Conservation (phyloP, 2,113 vertebrate genomes). For the Colaptes auratus region DNA sequence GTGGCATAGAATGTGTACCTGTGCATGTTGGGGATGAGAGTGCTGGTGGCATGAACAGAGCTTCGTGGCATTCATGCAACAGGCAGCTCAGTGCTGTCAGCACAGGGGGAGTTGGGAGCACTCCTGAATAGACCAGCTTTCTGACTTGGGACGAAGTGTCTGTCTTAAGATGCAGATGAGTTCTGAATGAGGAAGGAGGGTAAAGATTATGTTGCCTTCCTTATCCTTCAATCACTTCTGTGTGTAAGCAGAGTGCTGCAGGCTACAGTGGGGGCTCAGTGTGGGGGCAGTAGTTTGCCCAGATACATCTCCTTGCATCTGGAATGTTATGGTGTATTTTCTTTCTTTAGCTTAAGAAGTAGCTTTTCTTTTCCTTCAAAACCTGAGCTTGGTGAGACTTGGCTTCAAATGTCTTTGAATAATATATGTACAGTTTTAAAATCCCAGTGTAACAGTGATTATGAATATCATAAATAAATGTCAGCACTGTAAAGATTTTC, state of each 20-base stretch:
- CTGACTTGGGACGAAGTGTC: neutral
- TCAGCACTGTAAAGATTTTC: neutral
- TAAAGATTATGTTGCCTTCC: neutral
- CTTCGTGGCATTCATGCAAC: neutral
- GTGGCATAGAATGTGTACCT: neutral
- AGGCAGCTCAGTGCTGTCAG: neutral
- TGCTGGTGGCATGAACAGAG: neutral
- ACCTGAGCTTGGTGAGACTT: neutral
- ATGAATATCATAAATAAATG: neutral
- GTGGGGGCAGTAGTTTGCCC: neutral
- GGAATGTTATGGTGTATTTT: neutral
- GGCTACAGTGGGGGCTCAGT: neutral
- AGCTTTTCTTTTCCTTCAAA: neutral
- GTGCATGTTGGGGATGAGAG: neutral
- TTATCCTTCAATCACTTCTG: neutral
- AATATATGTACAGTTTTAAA: neutral
- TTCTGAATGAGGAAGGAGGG: neutral
- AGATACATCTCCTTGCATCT: neutral
- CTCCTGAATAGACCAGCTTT: neutral
- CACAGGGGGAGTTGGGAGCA: neutral
- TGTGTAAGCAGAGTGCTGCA: neutral
- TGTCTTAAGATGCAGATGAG: neutral
- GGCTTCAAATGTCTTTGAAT: conserved; percentile 10
- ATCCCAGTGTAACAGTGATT: neutral
- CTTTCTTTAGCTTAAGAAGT: neutral